Evolutionary conservation across 2,888 invertebrate species (phyloP).

Genomic region (Caradrina clavipalpis): DNA sequence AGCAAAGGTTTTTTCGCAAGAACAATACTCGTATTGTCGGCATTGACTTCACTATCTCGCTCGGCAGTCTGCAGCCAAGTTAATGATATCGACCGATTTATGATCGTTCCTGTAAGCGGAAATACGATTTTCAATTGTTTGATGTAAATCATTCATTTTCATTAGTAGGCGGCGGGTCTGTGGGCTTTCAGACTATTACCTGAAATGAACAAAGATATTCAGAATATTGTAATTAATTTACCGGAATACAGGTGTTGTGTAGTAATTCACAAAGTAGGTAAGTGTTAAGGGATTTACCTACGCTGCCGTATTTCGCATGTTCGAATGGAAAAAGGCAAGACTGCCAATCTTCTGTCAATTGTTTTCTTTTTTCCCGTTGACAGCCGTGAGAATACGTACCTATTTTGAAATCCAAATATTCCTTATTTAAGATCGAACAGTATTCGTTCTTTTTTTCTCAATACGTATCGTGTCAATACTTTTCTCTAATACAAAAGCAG

Average conservation of each 20-base stretch:
- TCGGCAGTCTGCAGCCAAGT: constrained; percentile 39
- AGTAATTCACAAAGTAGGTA: neutral
- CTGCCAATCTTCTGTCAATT: constrained; percentile 14
- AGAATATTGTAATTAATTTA: constrained; percentile 33
- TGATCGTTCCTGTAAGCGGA: constrained; percentile 40
- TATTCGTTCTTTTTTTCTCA: too few species aligned
- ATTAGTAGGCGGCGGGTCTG: constrained; percentile 26
- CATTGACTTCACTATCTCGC: constrained; percentile 47
- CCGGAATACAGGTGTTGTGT: constrained; percentile 10
- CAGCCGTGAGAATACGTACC: neutral
- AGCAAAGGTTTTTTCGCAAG: constrained; percentile 46
- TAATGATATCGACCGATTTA: constrained; percentile 53
- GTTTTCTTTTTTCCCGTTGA: constrained; percentile 14
- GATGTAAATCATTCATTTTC: constrained; percentile 50
- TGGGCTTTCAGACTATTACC: constrained; percentile 40
- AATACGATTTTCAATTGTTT: constrained; percentile 48
- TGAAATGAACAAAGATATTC: constrained; percentile 36
- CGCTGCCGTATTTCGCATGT: neutral
- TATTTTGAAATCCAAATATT: neutral
- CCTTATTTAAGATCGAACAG: too few species aligned
- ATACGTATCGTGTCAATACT: too few species aligned
- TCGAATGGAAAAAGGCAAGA: neutral
- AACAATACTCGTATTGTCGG: constrained; percentile 47
- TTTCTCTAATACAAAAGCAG: too few species aligned
- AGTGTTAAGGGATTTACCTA: neutral